Evolutionary conservation across 2,113 vertebrate species (phyloP).

Genomic region (Hystrix brachyura): DNA sequence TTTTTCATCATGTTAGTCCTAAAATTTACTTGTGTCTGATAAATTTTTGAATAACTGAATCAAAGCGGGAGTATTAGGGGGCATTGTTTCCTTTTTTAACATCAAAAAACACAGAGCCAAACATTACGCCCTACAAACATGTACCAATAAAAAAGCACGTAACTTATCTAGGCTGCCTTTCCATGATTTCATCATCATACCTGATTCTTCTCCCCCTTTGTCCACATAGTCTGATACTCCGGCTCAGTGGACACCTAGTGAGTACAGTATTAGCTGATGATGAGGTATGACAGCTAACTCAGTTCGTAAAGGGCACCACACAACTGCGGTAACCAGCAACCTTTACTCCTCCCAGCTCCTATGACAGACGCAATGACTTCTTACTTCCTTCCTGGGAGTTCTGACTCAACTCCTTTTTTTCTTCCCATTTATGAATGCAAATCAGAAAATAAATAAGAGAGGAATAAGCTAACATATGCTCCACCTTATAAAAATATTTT

Average conservation of each 20-base stretch:
- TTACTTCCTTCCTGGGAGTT: background rate
- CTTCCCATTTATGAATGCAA: background rate
- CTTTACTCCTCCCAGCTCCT: background rate
- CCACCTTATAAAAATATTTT: background rate
- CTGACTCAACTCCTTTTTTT: background rate
- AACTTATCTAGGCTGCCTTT: background rate
- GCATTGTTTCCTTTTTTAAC: conserved; percentile 8
- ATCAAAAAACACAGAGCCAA: background rate
- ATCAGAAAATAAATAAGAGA: conserved; percentile 31
- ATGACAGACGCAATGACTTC: background rate
- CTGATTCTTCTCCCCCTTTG: background rate
- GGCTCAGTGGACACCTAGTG: background rate
- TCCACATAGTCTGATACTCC: background rate
- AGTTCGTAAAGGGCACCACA: background rate
- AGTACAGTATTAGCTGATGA: background rate
- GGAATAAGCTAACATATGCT: background rate
- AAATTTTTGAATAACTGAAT: conserved; percentile 12
- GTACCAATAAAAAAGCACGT: background rate
- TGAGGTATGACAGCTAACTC: background rate
- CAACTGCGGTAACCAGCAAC: background rate
- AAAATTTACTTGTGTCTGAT: conserved; percentile 1
- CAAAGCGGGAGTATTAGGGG: background rate
- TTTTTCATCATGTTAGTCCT: background rate
- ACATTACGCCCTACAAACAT: background rate
- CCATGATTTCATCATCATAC: background rate